Conservation (phyloP, 1,140 invertebrate species). For the Drosophila saltans region DNA sequence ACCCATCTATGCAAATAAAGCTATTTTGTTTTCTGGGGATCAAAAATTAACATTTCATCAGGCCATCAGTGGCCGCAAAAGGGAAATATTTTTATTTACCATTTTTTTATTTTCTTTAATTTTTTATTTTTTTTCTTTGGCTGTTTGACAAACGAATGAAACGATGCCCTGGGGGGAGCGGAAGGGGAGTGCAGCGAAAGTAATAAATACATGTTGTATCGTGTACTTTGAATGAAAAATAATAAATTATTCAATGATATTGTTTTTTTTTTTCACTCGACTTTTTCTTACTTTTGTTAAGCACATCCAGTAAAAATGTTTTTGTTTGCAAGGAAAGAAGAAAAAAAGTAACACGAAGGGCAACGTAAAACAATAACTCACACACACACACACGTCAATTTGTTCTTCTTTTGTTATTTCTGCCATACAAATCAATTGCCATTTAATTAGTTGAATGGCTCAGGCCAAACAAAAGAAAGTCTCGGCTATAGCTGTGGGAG, state of each 20-base stretch:
- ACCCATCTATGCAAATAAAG: conserved; percentile 48
- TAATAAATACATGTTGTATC: conserved; percentile 10
- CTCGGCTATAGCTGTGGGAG: neutral
- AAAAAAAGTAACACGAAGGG: neutral
- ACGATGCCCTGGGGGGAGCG: neutral
- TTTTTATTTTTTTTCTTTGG: neutral
- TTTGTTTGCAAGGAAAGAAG: conserved; percentile 5
- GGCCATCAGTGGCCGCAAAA: conserved; percentile 18
- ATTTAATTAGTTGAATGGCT: conserved; percentile 38
- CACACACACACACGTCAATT: conserved; percentile 5
- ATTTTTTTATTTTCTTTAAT: neutral
- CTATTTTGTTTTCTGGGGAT: conserved; percentile 36
- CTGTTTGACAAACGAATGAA: conserved; percentile 39
- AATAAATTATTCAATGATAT: conserved; percentile 38
- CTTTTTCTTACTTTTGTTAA: conserved; percentile 9
- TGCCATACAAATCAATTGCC: conserved; percentile 43
- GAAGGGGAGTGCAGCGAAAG: neutral
- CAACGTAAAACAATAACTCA: conserved; percentile 3
- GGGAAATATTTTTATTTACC: neutral
- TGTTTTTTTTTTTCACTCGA: neutral
- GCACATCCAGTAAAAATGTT: conserved; percentile 25
- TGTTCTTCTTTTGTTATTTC: conserved; percentile 24
- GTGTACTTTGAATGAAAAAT: conserved; percentile 32
- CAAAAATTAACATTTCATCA: conserved; percentile 53
- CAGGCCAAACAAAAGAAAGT: conserved; percentile 31